Evolutionary conservation across 2,113 vertebrate species (phyloP), one percentile per base, ranked within the genome.

Genomic region (Anoplopoma fimbria): DNA sequence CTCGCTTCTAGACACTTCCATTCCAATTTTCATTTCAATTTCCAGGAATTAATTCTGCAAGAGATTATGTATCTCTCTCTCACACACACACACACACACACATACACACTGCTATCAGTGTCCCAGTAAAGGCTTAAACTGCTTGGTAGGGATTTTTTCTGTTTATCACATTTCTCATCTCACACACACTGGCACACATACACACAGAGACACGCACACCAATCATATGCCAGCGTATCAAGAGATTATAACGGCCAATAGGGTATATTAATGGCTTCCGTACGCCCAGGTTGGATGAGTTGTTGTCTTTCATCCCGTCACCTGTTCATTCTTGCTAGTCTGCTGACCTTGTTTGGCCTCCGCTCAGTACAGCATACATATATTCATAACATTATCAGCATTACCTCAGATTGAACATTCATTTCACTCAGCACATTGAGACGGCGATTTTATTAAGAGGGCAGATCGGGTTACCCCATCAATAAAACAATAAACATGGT

Each of bases 41-140:
- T 94, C 90, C 83, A 92, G 88, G 91, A 94, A 93, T 94, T 92
- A 87, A 93, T 93, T 88, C 83, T 45, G 82, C 57, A 19, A 51
- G 84, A 93, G 92, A 94, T 95, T 93, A 89, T 1, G 10, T 82
- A 36, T 33, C 51, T 33, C 31, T 6, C 61, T 53, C 79, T 14
- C 69, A 9, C 75, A 27, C 38, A 6, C 62, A 25, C 69, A 70
- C 0, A 36, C 69, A 82, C 42, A 23, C 63, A n/a, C 29, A 68
- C 36, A 67, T 15, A 38, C 73, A 79, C n/a, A 21, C 67, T 38
- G 71, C 53, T 77, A 86, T 86, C 85, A 55, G 33, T 79, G 70
- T 87, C 75, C 83, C 47, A 49, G 64, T 77, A 49, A 87, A 79
- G 64, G 88, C 84, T 91, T 85, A 83, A 83, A 87, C 69, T 75